These are phyloP conservation scores for Osmoderma eremita DNA, from an alignment of 2,888 invertebrate genomes.

Conservation along the genomic window DNA sequence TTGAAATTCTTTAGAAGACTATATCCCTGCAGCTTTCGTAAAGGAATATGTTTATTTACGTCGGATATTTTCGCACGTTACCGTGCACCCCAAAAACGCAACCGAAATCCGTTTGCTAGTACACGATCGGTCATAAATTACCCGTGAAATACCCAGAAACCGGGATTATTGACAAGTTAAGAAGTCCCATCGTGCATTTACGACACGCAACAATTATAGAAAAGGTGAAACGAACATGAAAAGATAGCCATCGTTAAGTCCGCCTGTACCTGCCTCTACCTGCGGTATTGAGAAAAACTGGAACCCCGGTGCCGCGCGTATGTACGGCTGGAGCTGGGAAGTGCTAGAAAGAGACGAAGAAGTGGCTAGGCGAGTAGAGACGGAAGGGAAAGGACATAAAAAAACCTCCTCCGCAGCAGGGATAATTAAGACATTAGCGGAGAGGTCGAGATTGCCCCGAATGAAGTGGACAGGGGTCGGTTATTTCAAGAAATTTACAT, in stretches of 20 bases:
- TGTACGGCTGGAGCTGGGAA: background rate
- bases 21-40: background rate
- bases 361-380: background rate
- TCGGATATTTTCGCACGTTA: conserved; percentile 29
- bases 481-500: conserved; percentile 33
- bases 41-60: conserved; percentile 23
- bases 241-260: conserved; percentile 23
- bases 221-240: conserved; percentile 35
- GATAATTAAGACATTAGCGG: conserved; percentile 43
- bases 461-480: conserved; percentile 12
- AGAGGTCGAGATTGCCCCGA: conserved; percentile 23
- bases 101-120: conserved; percentile 2
- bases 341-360: conserved; percentile 3
- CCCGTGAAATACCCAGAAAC: conserved; percentile 34
- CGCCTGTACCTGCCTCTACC: conserved; percentile 9
- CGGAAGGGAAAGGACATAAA: conserved; percentile 4
- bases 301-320: background rate
- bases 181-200: conserved; percentile 31
- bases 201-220: conserved; percentile 37
- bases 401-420: conserved; percentile 17
- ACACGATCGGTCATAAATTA: conserved; percentile 29
- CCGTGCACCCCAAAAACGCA: background rate
- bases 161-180: conserved; percentile 33
- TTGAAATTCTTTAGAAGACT: background rate
- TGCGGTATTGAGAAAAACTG: conserved; percentile 3